Conservation (phyloP, 2,888 invertebrate genomes). For the Galerucella calmariensis region DNA sequence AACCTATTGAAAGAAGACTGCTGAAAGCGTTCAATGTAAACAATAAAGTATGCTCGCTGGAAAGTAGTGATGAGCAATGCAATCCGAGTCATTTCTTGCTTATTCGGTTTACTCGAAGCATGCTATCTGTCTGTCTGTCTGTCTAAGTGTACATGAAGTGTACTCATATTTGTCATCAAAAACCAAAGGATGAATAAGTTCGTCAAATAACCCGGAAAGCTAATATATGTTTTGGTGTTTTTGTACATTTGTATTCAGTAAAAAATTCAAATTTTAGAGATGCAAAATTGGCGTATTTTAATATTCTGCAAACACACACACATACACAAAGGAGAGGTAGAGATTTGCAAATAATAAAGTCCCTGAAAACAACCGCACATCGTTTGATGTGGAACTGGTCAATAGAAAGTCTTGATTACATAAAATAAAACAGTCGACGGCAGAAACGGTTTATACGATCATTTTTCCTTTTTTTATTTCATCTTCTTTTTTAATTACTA, state of each 20-base stretch:
- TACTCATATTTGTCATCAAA: neutral
- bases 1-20: too few species aligned
- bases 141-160: too few species aligned
- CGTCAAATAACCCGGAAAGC: neutral
- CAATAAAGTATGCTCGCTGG: too few species aligned
- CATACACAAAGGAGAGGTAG: constrained; percentile 18
- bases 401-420: constrained; percentile 44
- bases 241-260: neutral
- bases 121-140: too few species aligned
- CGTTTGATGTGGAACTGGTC: constrained; percentile 44
- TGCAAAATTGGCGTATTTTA: constrained; percentile 15
- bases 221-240: neutral
- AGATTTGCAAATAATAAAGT: constrained; percentile 33
- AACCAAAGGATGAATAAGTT: neutral
- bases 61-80: too few species aligned
- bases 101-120: too few species aligned
- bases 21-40: too few species aligned
- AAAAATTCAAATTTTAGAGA: neutral
- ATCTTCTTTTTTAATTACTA: constrained; percentile 25
- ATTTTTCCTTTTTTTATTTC: constrained; percentile 37
- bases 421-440: constrained; percentile 40
- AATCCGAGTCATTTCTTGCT: too few species aligned
- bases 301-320: constrained; percentile 15
- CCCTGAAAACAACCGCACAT: constrained; percentile 40
- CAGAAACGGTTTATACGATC: constrained; percentile 26